phyloP scores from a whole-genome alignment of 2,113 vertebrate species.

The Seriola aureovittata region DNA sequence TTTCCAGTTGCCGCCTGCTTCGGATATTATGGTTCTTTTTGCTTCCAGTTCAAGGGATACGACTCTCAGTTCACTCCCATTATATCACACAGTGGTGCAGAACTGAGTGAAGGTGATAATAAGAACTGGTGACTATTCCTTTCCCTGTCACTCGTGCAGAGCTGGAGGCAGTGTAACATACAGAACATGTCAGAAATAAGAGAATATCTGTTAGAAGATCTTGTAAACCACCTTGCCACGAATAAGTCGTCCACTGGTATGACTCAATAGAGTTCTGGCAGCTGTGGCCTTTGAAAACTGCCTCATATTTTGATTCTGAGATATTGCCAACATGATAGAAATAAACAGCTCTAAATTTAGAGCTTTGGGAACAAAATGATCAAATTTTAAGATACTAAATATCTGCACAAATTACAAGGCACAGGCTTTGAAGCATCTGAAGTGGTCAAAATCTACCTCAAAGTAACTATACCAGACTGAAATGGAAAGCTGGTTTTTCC shows the following conservation, averaged over 20 bases:
- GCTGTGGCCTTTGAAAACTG: background rate
- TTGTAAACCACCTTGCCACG: background rate
- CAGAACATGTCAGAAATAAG: background rate
- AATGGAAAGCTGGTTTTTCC: background rate
- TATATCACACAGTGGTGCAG: background rate
- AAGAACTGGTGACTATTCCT: background rate
- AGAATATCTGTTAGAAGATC: background rate
- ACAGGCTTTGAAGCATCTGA: background rate
- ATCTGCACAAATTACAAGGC: background rate
- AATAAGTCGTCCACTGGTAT: background rate
- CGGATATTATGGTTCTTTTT: background rate
- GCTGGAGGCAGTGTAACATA: background rate
- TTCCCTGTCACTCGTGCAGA: background rate
- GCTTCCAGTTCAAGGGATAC: conserved; percentile 7
- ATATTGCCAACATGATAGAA: background rate
- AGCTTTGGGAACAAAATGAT: background rate
- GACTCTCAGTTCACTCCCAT: background rate
- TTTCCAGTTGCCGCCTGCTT: conserved; percentile 10
- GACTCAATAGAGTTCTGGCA: background rate
- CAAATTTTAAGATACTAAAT: background rate
- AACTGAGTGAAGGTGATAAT: background rate
- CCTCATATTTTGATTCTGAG: background rate
- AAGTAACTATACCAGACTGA: background rate
- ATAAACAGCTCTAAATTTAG: background rate
- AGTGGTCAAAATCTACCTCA: background rate